Percentiles rank a stretch among this genome's conserved stretches.
Evolutionary conservation across 2,113 vertebrate genomes (phyloP).

Genomic region (Empidonax traillii): DNA sequence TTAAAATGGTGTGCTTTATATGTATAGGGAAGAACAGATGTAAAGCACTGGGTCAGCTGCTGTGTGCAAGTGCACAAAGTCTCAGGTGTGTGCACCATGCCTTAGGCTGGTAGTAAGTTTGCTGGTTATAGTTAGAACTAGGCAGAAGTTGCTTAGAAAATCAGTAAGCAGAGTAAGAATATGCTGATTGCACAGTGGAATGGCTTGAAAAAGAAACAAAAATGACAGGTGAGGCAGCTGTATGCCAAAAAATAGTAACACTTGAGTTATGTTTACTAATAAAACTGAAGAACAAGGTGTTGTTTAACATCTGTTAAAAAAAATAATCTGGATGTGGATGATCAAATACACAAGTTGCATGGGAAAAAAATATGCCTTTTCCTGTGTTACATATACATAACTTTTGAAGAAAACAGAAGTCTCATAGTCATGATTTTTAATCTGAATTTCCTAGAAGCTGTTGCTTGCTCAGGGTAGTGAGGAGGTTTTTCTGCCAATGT

Average conservation of each 20-base stretch:
- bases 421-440: neutral
- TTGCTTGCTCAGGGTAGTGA: neutral
- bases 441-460: neutral
- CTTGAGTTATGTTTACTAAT: neutral
- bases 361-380: neutral
- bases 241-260: neutral
- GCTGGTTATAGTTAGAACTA: neutral
- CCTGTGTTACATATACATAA: neutral
- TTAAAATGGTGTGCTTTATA: neutral
- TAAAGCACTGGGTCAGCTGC: neutral
- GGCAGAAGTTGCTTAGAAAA: neutral
- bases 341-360: neutral
- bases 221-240: neutral
- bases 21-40: neutral
- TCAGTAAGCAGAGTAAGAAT: neutral
- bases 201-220: neutral
- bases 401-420: neutral
- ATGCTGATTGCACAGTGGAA: neutral
- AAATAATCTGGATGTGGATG: neutral
- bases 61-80: neutral
- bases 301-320: neutral
- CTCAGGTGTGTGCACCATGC: neutral
- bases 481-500: neutral
- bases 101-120: neutral
- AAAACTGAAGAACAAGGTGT: neutral